These are phyloP conservation scores for Monopterus albus DNA, from an alignment of 2,113 vertebrate genomes.

Conservation along the genomic window DNA sequence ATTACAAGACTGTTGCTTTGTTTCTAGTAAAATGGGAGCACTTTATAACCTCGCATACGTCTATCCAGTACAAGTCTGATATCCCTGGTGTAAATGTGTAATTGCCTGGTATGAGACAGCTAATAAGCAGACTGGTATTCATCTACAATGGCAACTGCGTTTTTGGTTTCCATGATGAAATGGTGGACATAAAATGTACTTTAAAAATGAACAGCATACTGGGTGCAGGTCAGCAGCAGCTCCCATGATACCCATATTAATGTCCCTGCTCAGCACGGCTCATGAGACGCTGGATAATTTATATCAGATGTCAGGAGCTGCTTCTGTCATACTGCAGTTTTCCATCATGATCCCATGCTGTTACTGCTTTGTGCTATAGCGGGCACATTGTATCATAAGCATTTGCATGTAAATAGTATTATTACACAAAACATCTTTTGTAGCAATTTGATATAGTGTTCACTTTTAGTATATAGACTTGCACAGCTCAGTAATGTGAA, in stretches of 20 bases:
- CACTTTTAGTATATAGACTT: not conserved
- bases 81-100: constrained; percentile 30
- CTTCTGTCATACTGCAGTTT: constrained; percentile 19
- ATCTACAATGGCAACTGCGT: constrained; percentile 24
- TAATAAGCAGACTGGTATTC: constrained; percentile 48
- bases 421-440: not conserved
- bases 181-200: not conserved
- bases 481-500: not conserved
- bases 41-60: not conserved
- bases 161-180: constrained; percentile 12
- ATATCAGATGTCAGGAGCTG: constrained; percentile 56
- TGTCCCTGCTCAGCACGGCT: constrained; percentile 41
- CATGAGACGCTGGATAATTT: constrained; percentile 49
- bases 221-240: constrained; percentile 31
- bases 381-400: not conserved
- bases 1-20: not conserved
- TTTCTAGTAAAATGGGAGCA: not conserved
- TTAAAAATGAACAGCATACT: constrained; percentile 18
- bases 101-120: constrained; percentile 42
- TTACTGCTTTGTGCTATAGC: not conserved
- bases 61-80: not conserved
- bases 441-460: not conserved
- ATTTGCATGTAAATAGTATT: constrained; percentile 1
- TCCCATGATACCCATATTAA: constrained; percentile 48
- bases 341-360: constrained; percentile 5